Conservation (phyloP, 2,888 invertebrate species). For the Malthinus flaveolus region DNA sequence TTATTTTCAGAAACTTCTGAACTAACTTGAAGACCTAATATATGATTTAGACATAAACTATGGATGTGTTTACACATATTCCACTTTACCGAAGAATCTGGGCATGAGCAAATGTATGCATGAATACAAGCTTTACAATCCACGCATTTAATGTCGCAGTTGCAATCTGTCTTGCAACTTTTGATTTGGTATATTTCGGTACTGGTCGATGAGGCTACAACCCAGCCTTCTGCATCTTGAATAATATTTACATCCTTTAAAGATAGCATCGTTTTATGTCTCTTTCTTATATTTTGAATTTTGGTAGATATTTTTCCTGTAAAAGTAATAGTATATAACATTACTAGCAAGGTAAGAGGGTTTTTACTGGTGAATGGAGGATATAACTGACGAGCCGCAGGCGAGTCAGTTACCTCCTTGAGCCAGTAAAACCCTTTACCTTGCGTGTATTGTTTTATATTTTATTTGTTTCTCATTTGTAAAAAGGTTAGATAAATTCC, state of each 20-base stretch:
- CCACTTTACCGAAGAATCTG: background rate
- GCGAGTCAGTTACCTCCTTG: too few species aligned
- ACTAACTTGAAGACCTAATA: background rate
- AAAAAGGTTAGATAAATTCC: too few species aligned
- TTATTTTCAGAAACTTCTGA: background rate
- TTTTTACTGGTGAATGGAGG: too few species aligned
- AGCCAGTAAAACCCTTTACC: too few species aligned
- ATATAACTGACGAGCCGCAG: too few species aligned
- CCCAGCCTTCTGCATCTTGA: background rate
- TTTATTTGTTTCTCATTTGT: too few species aligned
- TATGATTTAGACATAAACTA: background rate
- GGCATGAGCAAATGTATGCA: background rate
- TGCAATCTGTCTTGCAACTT: background rate
- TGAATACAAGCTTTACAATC: background rate
- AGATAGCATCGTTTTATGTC: background rate
- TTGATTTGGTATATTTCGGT: background rate
- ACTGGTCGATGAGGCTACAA: background rate
- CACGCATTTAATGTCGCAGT: background rate
- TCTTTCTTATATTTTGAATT: background rate
- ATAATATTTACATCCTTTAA: background rate
- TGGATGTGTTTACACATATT: background rate
- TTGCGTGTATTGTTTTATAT: too few species aligned
- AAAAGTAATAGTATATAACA: too few species aligned
- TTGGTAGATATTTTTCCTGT: too few species aligned
- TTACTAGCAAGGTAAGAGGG: too few species aligned